Conservation (phyloP, 2,113 vertebrate species). For the Tachysurus vachellii region DNA sequence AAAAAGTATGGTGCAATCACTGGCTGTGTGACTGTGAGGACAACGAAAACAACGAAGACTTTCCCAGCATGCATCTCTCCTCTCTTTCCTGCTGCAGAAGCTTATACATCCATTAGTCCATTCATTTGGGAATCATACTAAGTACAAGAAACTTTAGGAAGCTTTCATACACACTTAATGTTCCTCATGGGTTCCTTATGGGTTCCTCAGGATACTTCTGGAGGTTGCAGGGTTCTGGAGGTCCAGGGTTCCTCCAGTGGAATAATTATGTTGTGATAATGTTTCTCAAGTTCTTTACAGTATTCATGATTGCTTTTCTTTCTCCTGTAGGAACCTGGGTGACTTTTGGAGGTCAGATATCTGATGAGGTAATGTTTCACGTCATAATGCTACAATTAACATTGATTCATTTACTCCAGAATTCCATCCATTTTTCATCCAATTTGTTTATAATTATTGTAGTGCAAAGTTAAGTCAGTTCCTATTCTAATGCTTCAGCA, state of each 20-base stretch:
- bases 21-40: background rate
- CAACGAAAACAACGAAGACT: background rate
- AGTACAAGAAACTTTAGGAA: background rate
- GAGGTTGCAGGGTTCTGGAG: background rate
- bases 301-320: constrained; percentile 22
- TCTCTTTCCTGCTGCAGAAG: background rate
- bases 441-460: background rate
- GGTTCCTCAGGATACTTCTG: no score
- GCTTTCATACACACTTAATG: background rate
- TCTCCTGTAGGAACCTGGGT: constrained; percentile 83
- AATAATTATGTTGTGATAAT: background rate
- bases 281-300: background rate
- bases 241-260: background rate
- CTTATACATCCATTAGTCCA: background rate
- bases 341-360: constrained; percentile 87
- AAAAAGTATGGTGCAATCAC: background rate
- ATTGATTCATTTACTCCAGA: background rate
- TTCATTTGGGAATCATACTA: background rate
- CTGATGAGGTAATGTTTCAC: constrained; percentile 78
- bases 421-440: background rate
- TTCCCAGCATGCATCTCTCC: background rate
- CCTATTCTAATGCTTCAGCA: no score
- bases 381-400: background rate
- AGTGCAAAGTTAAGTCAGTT: background rate
- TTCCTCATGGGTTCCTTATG: background rate